A percentile compares a stretch with the other conserved stretches of the same genome.
Evolutionary conservation across 2,797 vertebrate genomes (phyloP).

Genomic region (Smutsia temminckii): DNA sequence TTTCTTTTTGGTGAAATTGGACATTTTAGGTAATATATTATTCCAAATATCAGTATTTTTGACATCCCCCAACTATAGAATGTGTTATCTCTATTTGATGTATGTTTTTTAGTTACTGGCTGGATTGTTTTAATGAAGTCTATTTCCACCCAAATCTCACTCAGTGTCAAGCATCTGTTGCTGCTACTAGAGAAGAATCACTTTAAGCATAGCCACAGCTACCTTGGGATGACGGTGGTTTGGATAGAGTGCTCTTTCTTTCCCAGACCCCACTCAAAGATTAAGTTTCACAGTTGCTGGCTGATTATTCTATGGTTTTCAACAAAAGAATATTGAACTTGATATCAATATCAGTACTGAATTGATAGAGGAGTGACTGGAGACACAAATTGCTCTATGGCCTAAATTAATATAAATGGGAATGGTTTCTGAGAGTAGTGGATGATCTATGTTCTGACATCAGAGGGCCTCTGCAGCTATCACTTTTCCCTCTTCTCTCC

Average conservation of each 20-base stretch:
- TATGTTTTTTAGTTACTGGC: neutral
- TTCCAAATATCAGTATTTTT: too few species aligned
- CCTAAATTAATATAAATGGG: neutral
- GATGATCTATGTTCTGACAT: neutral
- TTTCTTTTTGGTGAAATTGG: neutral
- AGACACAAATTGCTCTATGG: neutral
- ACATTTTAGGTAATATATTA: neutral
- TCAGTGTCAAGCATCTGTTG: neutral
- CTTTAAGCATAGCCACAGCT: neutral
- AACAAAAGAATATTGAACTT: neutral
- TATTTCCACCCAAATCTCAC: neutral
- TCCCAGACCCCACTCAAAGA: neutral
- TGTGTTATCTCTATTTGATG: neutral
- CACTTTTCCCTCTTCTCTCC: neutral
- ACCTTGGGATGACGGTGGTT: neutral
- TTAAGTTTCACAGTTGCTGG: too few species aligned
- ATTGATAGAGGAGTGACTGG: neutral
- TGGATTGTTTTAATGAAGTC: neutral
- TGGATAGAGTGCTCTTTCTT: neutral
- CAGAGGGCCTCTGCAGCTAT: neutral
- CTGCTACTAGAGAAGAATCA: neutral
- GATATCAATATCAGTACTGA: too few species aligned
- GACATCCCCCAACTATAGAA: rapidly evolving
- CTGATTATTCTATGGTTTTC: neutral
- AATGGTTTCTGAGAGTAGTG: neutral